Evolutionary conservation across 2,888 invertebrate species (phyloP), one percentile per base, ranked within the genome.

Genomic region (Cepaea hortensis): DNA sequence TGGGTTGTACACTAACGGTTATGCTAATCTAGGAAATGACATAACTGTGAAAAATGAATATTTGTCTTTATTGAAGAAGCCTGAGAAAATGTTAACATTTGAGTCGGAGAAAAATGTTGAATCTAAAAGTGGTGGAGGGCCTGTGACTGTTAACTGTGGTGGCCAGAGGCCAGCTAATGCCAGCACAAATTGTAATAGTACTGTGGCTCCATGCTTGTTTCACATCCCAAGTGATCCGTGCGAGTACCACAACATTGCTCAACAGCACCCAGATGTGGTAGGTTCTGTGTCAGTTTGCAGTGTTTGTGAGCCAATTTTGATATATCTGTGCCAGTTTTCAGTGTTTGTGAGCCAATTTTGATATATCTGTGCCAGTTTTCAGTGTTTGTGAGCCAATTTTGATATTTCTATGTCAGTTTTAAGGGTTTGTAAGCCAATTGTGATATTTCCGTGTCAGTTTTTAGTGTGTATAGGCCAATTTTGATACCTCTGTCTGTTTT

Each of bases 171-270:
- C 93, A 4, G 87, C 88, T 6, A 92, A 93, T 88, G 93, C 93
- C 13, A 93, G 92, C 65, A 90, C 90, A 46, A 91, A 94, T 0
- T 98, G 98, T 94, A 94, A 96, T 82, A 97, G 97, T 0, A 92
- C 96, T 0, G 90, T 94, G 70, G 95, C 95, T 0, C 96, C 97
- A 0, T 98, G 98, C 92, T 95, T 98, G 9, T 98, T 97, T 94
- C 96, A 98, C 93, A 95, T 98, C 13, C 94, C 95, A 0, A 95
- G 96, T 18, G 98, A 98, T 95, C 98, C 98, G 0, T 98, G 98
- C 93, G 98, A 98, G 95, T 95, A 95, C 87, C 95, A 96, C 87
- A 98, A 98, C 94, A 90, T 94, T 15, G 94, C 94, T 23, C 89
- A 87, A 15, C 18, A 88, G 7, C 86, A 92, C 61, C 93, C 93